Conservation (phyloP, 2,888 invertebrate genomes). For the Willowsia nigromaculata region DNA sequence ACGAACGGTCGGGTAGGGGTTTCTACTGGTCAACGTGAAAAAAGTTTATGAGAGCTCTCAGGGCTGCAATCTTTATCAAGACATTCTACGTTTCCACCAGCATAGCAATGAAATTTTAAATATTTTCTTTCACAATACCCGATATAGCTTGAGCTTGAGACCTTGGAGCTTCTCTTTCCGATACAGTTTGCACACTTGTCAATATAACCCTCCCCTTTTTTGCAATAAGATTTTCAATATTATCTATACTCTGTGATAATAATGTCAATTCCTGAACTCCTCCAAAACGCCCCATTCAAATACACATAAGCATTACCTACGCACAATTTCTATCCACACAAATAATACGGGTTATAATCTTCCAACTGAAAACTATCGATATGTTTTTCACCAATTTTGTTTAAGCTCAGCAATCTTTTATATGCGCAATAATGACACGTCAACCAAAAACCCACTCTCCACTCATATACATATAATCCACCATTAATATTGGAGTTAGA, state of each 20-base stretch:
- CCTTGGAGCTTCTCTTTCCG: constrained; percentile 66
- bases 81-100: not conserved
- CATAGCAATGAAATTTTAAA: not conserved
- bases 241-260: not conserved
- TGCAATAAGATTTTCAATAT: not conserved
- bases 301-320: too few species aligned
- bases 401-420: not conserved
- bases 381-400: not conserved
- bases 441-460: not conserved
- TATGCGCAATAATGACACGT: not conserved
- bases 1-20: not conserved
- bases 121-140: constrained; percentile 37
- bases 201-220: constrained; percentile 7
- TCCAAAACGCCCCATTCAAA: not conserved
- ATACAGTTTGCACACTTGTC: constrained; percentile 66
- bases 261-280: not conserved
- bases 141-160: constrained; percentile 68
- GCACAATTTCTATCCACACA: too few species aligned
- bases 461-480: not conserved
- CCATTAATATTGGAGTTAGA: not conserved
- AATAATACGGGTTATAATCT: too few species aligned
- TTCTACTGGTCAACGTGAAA: not conserved
- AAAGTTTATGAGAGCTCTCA: not conserved
- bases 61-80: not conserved
- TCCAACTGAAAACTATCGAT: too few species aligned